Base-by-base conservation (phyloP, 53 echinoderm and acorn worm species). In the Temnopleurus reevesii region DNA sequence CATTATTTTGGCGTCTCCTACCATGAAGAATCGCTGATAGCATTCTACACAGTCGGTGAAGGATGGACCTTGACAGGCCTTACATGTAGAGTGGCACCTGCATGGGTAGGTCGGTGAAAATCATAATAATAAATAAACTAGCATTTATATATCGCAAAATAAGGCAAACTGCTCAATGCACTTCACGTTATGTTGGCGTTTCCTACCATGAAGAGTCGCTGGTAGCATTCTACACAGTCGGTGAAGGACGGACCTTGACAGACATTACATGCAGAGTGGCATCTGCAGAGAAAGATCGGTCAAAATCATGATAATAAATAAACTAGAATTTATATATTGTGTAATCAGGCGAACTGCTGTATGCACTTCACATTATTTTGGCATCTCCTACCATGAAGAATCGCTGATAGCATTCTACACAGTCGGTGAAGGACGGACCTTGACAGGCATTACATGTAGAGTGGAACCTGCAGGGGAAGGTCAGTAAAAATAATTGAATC, bases 31-130 rank as follows among this genome's bases (percentile, higher is more conserved):
- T 19, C 54, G 80, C 1, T 65, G 17, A 21, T 54, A 21, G 45
- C 95, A 95, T 34, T 59, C 44, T 17, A 83, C 41, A 86, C 95
- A 95, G 53, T 95, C 91, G 3, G 53, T 51, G 19, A 79, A 90
- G 19, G 89, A 77, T 10, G 92, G 93, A 1, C 95, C 95, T 12
- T 91, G 49, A 58, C 95, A 95, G 0, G 58, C 49, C 26, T 31
- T 28, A 87, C 95, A 95, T 8, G 90, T 66, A 6, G 90, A 89
- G 45, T 95, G 93, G 38, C 95, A 95, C 29, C 95, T 95, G 55
- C 0, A n/a, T 54, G 33, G 56, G 6, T 19, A n/a, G n/a, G n/a
- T n/a, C n/a, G n/a, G n/a, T n/a, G n/a, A n/a, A n/a, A n/a, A n/a
- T n/a, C n/a, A n/a, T n/a, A n/a, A n/a, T n/a, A n/a, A n/a, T n/a